Base-by-base conservation (phyloP, 2,888 invertebrate genomes). In the Rutpela maculata region DNA sequence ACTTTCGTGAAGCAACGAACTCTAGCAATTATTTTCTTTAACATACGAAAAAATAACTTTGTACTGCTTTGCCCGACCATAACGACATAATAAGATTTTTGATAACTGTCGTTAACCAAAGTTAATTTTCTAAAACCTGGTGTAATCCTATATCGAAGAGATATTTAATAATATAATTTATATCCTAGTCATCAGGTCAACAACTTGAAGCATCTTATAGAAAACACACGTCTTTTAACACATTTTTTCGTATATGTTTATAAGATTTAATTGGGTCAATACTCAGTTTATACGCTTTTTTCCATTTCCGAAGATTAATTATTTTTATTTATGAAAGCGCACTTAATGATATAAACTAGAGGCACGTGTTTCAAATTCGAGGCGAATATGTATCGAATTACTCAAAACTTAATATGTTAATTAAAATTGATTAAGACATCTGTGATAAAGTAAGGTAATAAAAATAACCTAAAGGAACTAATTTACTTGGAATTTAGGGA, bases 351-450 rank as follows among this genome's bases (percentile, higher is more conserved):
- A 18, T 72, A 72, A 72, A 72, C 71, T 63, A 55, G 31, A n/a
- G 50, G 59, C 62, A 62, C 62, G 71, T 72, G 55, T 72, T 22
- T 17, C 19, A 18, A 70, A 72, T 59, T 15, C 17, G 7, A 70
- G n/a, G 31, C 22, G 59, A 60, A 50, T 43, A 71, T 56, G 57
- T 35, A 35, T 38, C 43, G 10, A 35, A 26, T 69, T 57, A 70
- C 70, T 60, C 10, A 60, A n/a, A 19, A 43, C 60, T 43, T 60
- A 50, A 60, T 60, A 70, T 43, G 70, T 35, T 19, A 60, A 72
- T 63, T 19, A 55, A 63, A 72, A 55, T 63, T 72, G 50, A 63
- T 72, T 63, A 55, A 72, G 55, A 63, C 71, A 72, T 72, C 71
- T 15, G 26, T 26, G 50, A 62, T 50, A 62, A 72, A 63, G 55